These are phyloP conservation scores for Porites lobata DNA, from an alignment of 92 coral and sea anemone species.

Conservation along the genomic window DNA sequence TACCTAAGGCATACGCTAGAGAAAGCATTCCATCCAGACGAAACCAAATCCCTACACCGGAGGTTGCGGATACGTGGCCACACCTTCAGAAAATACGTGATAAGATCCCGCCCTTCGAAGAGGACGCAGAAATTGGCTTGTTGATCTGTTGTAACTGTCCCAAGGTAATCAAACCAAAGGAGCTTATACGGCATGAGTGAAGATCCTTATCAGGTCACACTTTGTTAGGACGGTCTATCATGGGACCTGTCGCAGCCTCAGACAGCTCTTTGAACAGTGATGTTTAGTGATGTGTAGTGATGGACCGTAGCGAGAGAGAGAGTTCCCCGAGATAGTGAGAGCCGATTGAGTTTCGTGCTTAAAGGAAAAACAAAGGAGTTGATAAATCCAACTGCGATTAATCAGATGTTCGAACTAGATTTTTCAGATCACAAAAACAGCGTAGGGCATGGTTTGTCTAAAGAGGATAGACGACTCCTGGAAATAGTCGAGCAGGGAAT, in stretches of 20 bases:
- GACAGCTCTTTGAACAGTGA: neutral
- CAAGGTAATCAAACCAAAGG: slow-evolving; percentile 48
- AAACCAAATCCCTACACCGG: slow-evolving; percentile 74
- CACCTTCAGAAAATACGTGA: slow-evolving; percentile 52
- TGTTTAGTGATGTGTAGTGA: too few relatives aligned
- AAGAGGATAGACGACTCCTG: slow-evolving; percentile 59
- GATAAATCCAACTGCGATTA: slow-evolving; percentile 47
- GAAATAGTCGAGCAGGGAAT: slow-evolving; percentile 47
- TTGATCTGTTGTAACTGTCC: slow-evolving; percentile 76
- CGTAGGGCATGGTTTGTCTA: slow-evolving; percentile 39
- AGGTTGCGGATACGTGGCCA: slow-evolving; percentile 56
- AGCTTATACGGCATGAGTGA: slow-evolving; percentile 65
- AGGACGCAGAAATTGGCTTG: slow-evolving; percentile 51
- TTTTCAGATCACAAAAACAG: slow-evolving; percentile 51
- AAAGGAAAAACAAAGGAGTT: slow-evolving; percentile 38
- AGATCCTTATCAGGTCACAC: slow-evolving; percentile 70
- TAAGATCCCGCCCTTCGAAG: slow-evolving; percentile 31
- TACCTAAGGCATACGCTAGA: slow-evolving; percentile 75
- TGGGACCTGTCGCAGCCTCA: slow-evolving; percentile 54
- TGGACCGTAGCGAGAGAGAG: slow-evolving; percentile 17
- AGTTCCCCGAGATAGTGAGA: neutral
- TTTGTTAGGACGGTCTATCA: slow-evolving; percentile 63
- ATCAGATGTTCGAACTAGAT: slow-evolving; percentile 63
- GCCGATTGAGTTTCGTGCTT: slow-evolving; percentile 20
- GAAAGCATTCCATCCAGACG: slow-evolving; percentile 62